phyloP scores from a whole-genome alignment of 1,140 invertebrate species.

The Heliconius hewitsoni region DNA sequence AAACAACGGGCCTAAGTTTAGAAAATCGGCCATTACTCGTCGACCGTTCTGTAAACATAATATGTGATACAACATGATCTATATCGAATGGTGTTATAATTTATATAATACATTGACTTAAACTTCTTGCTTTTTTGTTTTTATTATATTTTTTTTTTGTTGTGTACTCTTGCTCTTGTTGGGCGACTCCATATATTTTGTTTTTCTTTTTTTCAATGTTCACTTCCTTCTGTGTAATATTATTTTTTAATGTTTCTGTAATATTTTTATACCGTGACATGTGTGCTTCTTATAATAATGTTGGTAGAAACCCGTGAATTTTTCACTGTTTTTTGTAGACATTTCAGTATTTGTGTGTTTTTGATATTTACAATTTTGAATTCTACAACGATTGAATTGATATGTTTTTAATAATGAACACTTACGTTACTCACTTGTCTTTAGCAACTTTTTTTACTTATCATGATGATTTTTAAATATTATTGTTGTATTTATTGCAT shows the following conservation, averaged over 20 bases:
- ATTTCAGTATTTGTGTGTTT: neutral
- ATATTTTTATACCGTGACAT: neutral
- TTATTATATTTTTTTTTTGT: conserved; percentile 17
- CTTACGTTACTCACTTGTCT: neutral
- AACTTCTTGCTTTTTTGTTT: neutral
- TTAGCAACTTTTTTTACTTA: conserved; percentile 26
- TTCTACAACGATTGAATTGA: neutral
- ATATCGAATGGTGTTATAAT: neutral
- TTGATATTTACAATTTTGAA: neutral
- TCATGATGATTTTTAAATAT: conserved; percentile 37
- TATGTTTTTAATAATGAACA: neutral
- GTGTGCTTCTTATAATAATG: neutral
- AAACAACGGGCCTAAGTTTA: too few relatives aligned
- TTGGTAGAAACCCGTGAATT: neutral
- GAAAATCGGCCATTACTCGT: too few relatives aligned
- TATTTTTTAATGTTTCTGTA: neutral
- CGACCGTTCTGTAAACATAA: too few relatives aligned
- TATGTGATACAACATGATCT: neutral
- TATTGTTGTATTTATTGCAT: conserved; percentile 48
- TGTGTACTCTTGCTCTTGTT: conserved; percentile 34
- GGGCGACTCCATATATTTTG: conserved; percentile 14
- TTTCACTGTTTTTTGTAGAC: neutral
- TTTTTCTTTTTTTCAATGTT: neutral
- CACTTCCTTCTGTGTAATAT: neutral
- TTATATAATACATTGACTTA: neutral